These are phyloP conservation scores for Caenorhabditis auriculariae DNA, from an alignment of 2,888 invertebrate species.

Conservation along the genomic window DNA sequence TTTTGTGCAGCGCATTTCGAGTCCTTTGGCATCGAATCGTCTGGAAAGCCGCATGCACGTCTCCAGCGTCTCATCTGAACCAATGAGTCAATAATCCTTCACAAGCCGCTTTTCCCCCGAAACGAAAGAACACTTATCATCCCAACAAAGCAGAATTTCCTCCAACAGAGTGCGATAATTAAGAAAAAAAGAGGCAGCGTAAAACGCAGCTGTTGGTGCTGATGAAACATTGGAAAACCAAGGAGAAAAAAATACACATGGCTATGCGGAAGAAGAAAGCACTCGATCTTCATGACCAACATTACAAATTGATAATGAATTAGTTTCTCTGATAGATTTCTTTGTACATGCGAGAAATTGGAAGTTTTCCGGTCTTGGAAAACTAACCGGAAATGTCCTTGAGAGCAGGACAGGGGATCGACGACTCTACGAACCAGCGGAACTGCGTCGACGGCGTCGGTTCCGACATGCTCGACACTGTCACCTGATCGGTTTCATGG, in stretches of 20 bases:
- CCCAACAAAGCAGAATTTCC: too few species aligned
- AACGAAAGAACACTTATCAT: too few species aligned
- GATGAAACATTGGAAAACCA: constrained; percentile 3
- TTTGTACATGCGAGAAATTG: background rate
- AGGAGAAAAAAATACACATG: background rate
- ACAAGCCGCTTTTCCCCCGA: too few species aligned
- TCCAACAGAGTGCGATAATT: too few species aligned
- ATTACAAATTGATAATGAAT: background rate
- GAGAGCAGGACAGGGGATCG: constrained; percentile 56
- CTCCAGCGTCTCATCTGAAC: constrained; percentile 59
- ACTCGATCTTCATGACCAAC: too few species aligned
- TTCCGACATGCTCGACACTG: constrained; percentile 37
- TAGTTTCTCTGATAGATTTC: background rate
- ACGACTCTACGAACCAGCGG: constrained; percentile 60
- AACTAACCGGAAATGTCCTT: constrained; percentile 55
- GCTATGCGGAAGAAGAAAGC: background rate
- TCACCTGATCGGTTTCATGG: constrained; percentile 18
- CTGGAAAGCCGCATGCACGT: constrained; percentile 61
- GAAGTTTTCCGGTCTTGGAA: background rate
- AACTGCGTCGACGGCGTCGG: constrained; percentile 46
- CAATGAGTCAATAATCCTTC: background rate
- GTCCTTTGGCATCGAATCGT: constrained; percentile 53
- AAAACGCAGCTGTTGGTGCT: too few species aligned
- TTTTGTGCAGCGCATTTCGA: constrained; percentile 52
- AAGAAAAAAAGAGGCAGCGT: too few species aligned